phyloP scores from a whole-genome alignment of 2,888 invertebrate genomes.

The Drosophila recens region DNA sequence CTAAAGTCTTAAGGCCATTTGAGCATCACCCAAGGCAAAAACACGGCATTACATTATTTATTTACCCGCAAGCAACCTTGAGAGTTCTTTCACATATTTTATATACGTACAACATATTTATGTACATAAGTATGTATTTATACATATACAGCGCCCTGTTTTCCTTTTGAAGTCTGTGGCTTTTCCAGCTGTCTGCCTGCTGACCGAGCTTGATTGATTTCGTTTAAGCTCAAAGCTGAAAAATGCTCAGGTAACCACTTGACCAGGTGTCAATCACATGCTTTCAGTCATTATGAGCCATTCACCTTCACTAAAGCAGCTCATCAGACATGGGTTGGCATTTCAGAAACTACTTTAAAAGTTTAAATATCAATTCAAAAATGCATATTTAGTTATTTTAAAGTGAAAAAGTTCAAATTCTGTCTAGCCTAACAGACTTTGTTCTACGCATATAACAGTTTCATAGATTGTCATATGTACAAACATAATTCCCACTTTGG shows the following conservation, averaged over 20 bases:
- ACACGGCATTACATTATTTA: slow-evolving; percentile 53
- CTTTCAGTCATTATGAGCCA: slow-evolving; percentile 13
- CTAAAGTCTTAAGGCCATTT: neutral
- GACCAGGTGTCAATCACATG: slow-evolving; percentile 55
- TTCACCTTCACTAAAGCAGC: neutral
- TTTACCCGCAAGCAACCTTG: slow-evolving; percentile 42
- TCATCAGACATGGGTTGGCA: neutral
- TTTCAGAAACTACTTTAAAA: neutral
- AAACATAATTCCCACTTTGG: neutral
- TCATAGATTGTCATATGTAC: neutral
- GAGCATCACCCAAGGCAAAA: slow-evolving; percentile 6
- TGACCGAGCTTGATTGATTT: slow-evolving; percentile 33
- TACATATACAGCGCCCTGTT: neutral
- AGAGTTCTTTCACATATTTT: slow-evolving; percentile 1
- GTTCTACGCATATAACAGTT: slow-evolving; percentile 4
- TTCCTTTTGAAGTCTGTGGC: slow-evolving; percentile 15
- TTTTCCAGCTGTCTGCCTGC: neutral
- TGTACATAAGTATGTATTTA: neutral
- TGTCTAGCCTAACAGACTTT: neutral
- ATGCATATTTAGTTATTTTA: neutral
- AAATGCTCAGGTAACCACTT: slow-evolving; percentile 15
- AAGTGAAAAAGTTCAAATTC: neutral
- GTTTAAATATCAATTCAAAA: neutral
- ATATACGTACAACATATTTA: slow-evolving; percentile 22
- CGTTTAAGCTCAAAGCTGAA: slow-evolving; percentile 12